Evolutionary conservation across 2,797 vertebrate genomes (phyloP).

Genomic region (Coregonus suidteri): DNA sequence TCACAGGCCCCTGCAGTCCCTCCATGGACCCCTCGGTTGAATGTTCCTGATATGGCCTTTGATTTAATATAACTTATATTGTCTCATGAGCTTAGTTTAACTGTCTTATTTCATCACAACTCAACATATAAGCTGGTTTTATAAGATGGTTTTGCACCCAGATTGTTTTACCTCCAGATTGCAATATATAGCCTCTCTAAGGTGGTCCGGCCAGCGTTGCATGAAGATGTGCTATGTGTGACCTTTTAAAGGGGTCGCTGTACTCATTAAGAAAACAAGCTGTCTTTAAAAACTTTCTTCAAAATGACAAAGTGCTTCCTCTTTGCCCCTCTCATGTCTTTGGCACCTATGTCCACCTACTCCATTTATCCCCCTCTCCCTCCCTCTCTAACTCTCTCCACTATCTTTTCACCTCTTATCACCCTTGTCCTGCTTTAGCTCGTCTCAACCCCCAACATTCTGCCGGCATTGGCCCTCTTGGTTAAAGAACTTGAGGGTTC

Average conservation of each 20-base stretch:
- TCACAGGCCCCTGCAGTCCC: no score
- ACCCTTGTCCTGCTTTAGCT: slow-evolving; percentile 16
- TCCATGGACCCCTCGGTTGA: no score
- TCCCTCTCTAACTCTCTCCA: slow-evolving; percentile 39
- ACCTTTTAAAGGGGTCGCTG: slow-evolving; percentile 77
- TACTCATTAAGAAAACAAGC: slow-evolving; percentile 80
- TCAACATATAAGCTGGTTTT: no score
- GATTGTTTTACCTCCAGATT: no score
- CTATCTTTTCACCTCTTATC: slow-evolving; percentile 58
- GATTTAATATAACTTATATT: no score
- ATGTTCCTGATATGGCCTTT: no score
- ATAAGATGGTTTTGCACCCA: no score
- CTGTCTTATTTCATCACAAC: no score
- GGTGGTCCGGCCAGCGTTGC: slow-evolving; percentile 34
- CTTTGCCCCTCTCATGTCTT: slow-evolving; percentile 72
- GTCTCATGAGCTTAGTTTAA: no score
- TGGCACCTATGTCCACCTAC: slow-evolving; percentile 57
- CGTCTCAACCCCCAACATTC: slow-evolving; percentile 4
- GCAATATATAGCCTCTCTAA: slow-evolving; percentile 20
- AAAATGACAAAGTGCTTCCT: slow-evolving; percentile 78
- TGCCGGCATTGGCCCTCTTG: not conserved
- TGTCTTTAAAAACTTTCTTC: slow-evolving; percentile 71
- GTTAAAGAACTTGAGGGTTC: not conserved
- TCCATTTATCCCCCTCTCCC: slow-evolving; percentile 47
- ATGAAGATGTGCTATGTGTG: slow-evolving; percentile 51